A percentile compares a stretch with the other conserved stretches of the same genome.
Conservation (phyloP, 1,140 invertebrate genomes). For the Drosophila watanabei region DNA sequence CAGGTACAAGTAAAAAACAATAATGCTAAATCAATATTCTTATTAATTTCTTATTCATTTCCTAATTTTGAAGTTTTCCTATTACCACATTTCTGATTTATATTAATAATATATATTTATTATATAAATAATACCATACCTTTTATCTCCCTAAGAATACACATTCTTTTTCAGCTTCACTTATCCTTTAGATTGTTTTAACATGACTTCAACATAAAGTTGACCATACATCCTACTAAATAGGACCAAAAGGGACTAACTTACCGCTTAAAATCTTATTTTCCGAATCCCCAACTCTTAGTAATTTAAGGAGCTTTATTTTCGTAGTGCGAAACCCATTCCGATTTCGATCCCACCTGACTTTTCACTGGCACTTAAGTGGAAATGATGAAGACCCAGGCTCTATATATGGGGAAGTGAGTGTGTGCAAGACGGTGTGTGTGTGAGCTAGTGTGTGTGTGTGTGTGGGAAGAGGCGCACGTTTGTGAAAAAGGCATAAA, state of each 20-base stretch:
- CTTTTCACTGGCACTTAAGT: conserved; percentile 52
- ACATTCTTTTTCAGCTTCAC: neutral
- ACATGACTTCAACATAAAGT: neutral
- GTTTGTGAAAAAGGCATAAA: conserved; percentile 64
- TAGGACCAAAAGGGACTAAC: neutral
- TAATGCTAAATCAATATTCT: neutral
- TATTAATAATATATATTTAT: too few species aligned
- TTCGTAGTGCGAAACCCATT: conserved; percentile 1
- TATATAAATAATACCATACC: too few species aligned
- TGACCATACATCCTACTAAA: neutral
- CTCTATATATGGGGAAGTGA: neutral
- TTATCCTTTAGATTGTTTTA: neutral
- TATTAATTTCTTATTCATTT: neutral
- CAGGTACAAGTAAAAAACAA: too few species aligned
- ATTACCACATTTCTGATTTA: too few species aligned
- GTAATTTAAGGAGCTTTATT: conserved; percentile 28
- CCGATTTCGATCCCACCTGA: conserved; percentile 24
- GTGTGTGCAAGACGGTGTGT: conserved; percentile 6
- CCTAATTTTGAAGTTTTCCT: too few species aligned
- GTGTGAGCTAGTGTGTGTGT: conserved; percentile 4
- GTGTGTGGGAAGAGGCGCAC: conserved; percentile 32
- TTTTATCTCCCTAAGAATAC: neutral
- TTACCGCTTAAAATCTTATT: conserved; percentile 23
- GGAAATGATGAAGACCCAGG: conserved; percentile 56
- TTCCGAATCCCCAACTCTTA: conserved; percentile 11